Evolutionary conservation across 2,113 vertebrate species (phyloP).

Genomic region (Oncorhynchus mykiss): DNA sequence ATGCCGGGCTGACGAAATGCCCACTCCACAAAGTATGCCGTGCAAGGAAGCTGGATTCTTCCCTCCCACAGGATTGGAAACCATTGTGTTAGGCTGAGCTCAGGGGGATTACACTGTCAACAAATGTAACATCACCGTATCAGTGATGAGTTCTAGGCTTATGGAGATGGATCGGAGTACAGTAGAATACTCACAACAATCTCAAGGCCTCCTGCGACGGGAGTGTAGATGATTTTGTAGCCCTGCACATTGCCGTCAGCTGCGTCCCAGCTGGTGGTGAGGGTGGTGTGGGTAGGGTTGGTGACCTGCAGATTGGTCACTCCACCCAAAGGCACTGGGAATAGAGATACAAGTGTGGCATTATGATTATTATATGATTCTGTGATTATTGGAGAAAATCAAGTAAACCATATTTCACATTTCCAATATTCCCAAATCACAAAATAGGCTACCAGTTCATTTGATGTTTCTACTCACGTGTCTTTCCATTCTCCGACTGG

Average conservation of each 20-base stretch:
- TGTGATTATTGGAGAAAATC: not conserved
- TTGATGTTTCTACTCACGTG: slow-evolving; percentile 71
- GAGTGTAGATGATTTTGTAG: slow-evolving; percentile 89
- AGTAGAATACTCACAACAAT: slow-evolving; percentile 75
- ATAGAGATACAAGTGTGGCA: not conserved
- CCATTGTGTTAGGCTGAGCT: slow-evolving; percentile 4
- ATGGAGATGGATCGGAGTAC: not conserved
- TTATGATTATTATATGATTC: not conserved
- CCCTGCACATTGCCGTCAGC: slow-evolving; percentile 92
- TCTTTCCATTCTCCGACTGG: slow-evolving; percentile 90
- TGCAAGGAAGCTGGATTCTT: not conserved
- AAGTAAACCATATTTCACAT: not conserved
- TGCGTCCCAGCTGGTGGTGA: slow-evolving; percentile 87
- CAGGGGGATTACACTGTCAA: not conserved
- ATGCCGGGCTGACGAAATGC: not conserved
- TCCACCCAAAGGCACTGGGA: slow-evolving; percentile 71
- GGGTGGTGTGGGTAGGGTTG: slow-evolving; percentile 87
- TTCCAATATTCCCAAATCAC: not conserved
- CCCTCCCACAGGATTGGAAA: not conserved
- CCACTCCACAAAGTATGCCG: not conserved
- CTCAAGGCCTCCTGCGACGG: slow-evolving; percentile 79
- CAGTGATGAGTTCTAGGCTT: not conserved
- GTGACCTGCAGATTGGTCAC: slow-evolving; percentile 80
- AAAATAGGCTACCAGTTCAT: not conserved
- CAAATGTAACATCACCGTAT: slow-evolving; percentile 28